phyloP scores from a whole-genome alignment of 2,797 vertebrate genomes.

The Muraenolepis orangiensis region DNA sequence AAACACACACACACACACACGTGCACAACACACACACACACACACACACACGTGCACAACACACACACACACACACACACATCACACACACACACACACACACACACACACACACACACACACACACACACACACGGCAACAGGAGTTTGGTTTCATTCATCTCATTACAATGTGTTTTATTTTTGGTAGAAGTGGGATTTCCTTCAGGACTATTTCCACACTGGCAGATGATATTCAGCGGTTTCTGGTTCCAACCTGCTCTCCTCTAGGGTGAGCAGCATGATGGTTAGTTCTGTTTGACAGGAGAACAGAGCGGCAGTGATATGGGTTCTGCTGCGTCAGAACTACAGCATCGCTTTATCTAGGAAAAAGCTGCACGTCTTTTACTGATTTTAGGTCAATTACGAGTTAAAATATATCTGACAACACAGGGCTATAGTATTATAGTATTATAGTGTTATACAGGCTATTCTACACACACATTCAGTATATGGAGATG shows the following conservation, averaged over 20 bases:
- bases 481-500: no score
- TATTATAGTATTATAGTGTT: no score
- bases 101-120: no score
- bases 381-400: not conserved
- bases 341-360: not conserved
- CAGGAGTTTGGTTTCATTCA: not conserved
- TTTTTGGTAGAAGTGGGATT: not conserved
- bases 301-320: not conserved
- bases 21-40: not conserved
- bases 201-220: not conserved
- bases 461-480: not conserved
- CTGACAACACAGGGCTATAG: not conserved
- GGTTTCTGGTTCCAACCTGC: not conserved
- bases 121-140: not conserved
- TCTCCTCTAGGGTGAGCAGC: not conserved
- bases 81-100: no score
- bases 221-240: not conserved
- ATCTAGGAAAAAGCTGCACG: not conserved
- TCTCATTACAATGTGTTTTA: not conserved
- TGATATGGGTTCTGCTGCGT: not conserved
- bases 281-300: not conserved
- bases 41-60: conserved; percentile 1
- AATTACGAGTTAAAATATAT: no score
- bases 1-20: not conserved
- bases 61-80: conserved; percentile 5